Base-by-base conservation (phyloP, 35 echinoderm and acorn worm genomes). In the Eucidaris tribuloides region DNA sequence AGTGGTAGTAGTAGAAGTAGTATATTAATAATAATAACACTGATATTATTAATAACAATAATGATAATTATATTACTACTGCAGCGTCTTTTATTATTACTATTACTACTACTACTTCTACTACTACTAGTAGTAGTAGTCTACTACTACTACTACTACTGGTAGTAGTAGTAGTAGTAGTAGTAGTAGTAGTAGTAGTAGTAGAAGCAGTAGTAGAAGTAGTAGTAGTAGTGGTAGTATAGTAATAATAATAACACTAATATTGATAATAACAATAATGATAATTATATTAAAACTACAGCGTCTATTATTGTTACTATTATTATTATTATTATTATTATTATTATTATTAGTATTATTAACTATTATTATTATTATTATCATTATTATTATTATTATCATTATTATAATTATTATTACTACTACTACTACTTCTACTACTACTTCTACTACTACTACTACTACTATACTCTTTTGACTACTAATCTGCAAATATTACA, bases 301-400 rank as follows among this genome's bases (percentile, higher is more conserved):
- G 22, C 50, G 50, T 13, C 50, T 55, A 55, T 55, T 55, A 55
- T 55, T 55, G 22, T 55, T 55, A 55, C 22, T 55, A 55, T 55
- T 55, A 55, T 55, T 55, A 55, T 55, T 55, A 55, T 55, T 55
- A 55, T 55, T 55, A 55, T n/a, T n/a, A n/a, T n/a, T n/a, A n/a
- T n/a, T n/a, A n/a, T n/a, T n/a, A n/a, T n/a, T n/a, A n/a, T n/a
- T n/a, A n/a, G n/a, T n/a, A n/a, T n/a, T n/a, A n/a, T n/a, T n/a
- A n/a, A n/a, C n/a, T n/a, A n/a, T n/a, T 55, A n/a, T n/a, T n/a
- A n/a, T n/a, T n/a, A n/a, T 33, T 11, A 11, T 33, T 24, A 33
- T 33, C 20, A 25, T 20, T 24, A 33, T 20, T 28, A 66, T 24
- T 66, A 28, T 33, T 66, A 33, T 66, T 66, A 24, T 33, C 62